These are phyloP conservation scores for Xerus inauris DNA, from an alignment of 2,113 vertebrate genomes.

Conservation along the genomic window DNA sequence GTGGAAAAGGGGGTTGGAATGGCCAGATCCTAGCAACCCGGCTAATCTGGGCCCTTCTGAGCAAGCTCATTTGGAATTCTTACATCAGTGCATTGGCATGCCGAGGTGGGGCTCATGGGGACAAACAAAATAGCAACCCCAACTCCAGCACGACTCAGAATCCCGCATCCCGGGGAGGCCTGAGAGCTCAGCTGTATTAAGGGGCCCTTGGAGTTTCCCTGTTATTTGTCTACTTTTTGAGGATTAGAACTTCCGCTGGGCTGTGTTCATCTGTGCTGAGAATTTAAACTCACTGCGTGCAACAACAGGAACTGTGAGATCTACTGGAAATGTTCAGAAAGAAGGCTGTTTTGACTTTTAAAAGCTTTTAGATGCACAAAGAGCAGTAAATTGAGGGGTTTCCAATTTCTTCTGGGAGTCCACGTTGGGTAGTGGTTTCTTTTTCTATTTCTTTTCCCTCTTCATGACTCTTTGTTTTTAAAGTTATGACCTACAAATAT, in stretches of 20 bases:
- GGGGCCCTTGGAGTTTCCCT: constrained; percentile 75
- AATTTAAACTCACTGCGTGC: constrained; percentile 29
- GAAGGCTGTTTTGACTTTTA: constrained; percentile 67
- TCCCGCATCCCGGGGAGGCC: constrained; percentile 59
- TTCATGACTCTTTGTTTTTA: constrained; percentile 59
- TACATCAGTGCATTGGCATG: constrained; percentile 95
- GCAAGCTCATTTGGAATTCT: constrained; percentile 93
- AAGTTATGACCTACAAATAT: constrained; percentile 11
- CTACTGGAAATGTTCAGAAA: constrained; percentile 67
- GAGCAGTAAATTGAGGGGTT: constrained; percentile 68
- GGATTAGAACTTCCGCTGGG: constrained; percentile 59
- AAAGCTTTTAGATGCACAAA: constrained; percentile 68
- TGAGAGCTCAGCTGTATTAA: constrained; percentile 61
- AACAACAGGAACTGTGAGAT: constrained; percentile 64
- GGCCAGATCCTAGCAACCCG: constrained; percentile 94
- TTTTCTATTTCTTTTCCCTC: neutral
- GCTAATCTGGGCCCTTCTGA: constrained; percentile 91
- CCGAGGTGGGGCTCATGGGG: constrained; percentile 86
- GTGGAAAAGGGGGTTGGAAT: constrained; percentile 95
- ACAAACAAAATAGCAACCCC: constrained; percentile 79
- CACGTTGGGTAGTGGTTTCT: constrained; percentile 3
- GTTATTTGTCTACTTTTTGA: constrained; percentile 78
- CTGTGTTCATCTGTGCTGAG: constrained; percentile 66
- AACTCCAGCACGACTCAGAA: constrained; percentile 63
- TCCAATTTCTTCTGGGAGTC: constrained; percentile 68